These are phyloP conservation scores for Bolborhynchus lineola DNA, from an alignment of 2,113 vertebrate species.

Conservation along the genomic window DNA sequence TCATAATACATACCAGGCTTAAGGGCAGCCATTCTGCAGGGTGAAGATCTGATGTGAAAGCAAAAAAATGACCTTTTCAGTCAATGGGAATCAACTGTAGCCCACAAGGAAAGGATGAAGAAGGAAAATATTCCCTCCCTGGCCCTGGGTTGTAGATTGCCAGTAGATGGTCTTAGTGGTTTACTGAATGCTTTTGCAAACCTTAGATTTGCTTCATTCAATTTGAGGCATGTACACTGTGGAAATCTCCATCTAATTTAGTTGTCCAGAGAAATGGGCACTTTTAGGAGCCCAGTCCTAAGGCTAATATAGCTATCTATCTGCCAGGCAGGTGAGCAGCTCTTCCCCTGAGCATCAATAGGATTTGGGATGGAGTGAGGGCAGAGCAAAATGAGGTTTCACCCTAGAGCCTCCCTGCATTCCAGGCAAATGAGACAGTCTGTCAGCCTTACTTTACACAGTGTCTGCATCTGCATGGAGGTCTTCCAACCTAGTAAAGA, in stretches of 20 bases:
- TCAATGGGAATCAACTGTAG: neutral
- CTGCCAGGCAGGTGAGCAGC: neutral
- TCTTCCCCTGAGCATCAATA: neutral
- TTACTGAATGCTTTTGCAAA: neutral
- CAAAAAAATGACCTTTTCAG: neutral
- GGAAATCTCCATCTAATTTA: neutral
- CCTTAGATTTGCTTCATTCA: neutral
- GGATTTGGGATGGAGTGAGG: neutral
- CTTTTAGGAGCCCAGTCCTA: neutral
- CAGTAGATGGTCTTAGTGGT: neutral
- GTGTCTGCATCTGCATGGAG: neutral
- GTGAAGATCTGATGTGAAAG: neutral
- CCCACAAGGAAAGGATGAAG: neutral
- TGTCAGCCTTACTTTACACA: neutral
- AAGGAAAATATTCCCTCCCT: neutral
- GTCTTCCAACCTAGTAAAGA: neutral
- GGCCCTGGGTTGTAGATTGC: neutral
- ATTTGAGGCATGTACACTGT: neutral
- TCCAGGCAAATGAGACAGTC: neutral
- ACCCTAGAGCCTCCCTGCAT: neutral
- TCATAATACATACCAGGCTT: neutral
- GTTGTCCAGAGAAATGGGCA: neutral
- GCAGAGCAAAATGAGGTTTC: neutral
- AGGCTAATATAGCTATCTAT: neutral
- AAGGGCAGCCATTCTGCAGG: neutral